Evolutionary conservation across 2,113 vertebrate species (phyloP), one percentile per base, ranked within the genome.

Genomic region (Pseudorhombus dupliciocellatus): DNA sequence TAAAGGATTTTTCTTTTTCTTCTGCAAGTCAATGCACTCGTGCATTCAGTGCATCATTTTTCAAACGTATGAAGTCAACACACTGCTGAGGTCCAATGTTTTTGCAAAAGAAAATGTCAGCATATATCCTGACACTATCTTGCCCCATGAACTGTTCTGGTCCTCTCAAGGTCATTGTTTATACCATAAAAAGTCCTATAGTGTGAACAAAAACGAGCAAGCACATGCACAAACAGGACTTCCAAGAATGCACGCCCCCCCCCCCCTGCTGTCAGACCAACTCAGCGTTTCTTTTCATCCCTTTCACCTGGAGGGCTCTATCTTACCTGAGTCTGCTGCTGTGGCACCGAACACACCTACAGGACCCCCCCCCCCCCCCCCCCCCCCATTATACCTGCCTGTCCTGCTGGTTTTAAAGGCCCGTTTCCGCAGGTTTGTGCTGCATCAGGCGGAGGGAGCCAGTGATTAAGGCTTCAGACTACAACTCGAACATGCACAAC

Each of bases 201-300:
- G 18, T 1, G 16, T 3, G 73, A 64, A 18, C 46, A n/a, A 7
- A n/a, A 14, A 50, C 46, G 20, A 7, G 20, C 46, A 50, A 5
- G 14, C 46, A 50, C 63, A 66, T 20, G 0, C 30, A 67, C 64
- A 84, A 64, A 79, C 89, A 80, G 83, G 83, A 83, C 84, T 90
- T 88, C 59, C 48, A 66, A 64, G 37, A 72, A 44, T 24, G n/a
- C 37, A 24, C 18, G 59, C 16, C 51, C 52, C 10, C 66, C 53
- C 26, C 7, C 55, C 55, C n/a, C 72, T 66, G 73, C 85, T 91
- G 90, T 93, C 90, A 81, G 66, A 84, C 50, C 77, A 21, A 54
- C 42, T 90, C 80, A 89, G 46, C 56, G 83, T 83, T 73, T 74
- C 55, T 77, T 86, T 87, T 87, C 79, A 84, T 84, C 79, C 79